Base-by-base conservation (phyloP, 2,888 invertebrate species). In the Callyntrura sp. region DNA sequence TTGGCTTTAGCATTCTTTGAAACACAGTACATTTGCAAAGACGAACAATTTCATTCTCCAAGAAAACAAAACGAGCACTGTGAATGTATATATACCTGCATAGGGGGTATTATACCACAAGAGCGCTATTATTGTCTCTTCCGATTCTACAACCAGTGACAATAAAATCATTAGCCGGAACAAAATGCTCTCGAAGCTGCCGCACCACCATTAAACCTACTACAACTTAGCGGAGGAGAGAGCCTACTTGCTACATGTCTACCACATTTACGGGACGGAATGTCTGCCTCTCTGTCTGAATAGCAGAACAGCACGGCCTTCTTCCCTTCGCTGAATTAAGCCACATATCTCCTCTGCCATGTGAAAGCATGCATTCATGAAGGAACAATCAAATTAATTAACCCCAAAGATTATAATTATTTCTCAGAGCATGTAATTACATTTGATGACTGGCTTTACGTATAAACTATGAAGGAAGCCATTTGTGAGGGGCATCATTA, bases 341-440 rank as follows among this genome's bases (percentile, higher is more conserved):
- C 85, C 85, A 78, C 82, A 85, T 65, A 68, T 88, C 84, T 88
- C 51, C 70, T 68, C 73, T 65, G 23, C 82, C 23, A 62, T 85
- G 73, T 81, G 62, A 60, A 76, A 70, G 70, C 82, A 79, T 43
- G 82, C 84, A 88, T 86, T 88, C 89, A 91, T 78, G 76, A 65
- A 89, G 88, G 87, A 90, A 90, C 90, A 91, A 91, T 91, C 90
- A 91, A 91, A 90, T 91, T 91, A 91, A 90, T 91, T 90, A 91
- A 90, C 90, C 91, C 89, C 88, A 90, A 91, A 91, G 91, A 91
- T 91, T 86, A 90, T 90, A 91, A 91, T 90, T 91, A 91, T 91
- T 91, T 90, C 86, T 88, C 90, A 91, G 88, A 90, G 88, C 90
- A 90, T 88, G 90, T 91, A 91, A 91, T 91, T 91, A 91, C 90